phyloP scores from a whole-genome alignment of 1,140 invertebrate genomes.

The Camponotus vicinus region DNA sequence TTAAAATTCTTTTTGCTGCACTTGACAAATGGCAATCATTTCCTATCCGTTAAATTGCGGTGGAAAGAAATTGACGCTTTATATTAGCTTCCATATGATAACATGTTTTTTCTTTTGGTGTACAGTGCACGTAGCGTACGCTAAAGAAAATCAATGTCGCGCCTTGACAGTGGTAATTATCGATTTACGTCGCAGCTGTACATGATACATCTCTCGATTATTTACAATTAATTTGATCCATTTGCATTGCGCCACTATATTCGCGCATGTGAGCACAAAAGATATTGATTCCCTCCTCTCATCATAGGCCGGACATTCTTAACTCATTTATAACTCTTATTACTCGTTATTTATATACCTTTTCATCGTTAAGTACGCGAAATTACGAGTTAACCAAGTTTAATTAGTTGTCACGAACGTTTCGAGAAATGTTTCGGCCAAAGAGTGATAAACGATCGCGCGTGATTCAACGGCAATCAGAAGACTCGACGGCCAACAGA shows the following conservation, averaged over 20 bases:
- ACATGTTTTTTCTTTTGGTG: neutral
- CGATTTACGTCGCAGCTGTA: conserved; percentile 31
- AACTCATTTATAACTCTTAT: neutral
- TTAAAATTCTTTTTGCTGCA: neutral
- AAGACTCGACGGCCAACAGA: conserved; percentile 57
- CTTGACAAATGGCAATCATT: conserved; percentile 3
- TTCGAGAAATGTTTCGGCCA: conserved; percentile 1
- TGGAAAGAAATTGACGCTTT: neutral
- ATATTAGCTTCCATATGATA: neutral
- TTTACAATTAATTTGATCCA: conserved; percentile 54
- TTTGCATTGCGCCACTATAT: neutral
- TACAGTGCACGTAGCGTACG: neutral
- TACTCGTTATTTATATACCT: neutral
- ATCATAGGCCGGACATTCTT: neutral
- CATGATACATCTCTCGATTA: conserved; percentile 11
- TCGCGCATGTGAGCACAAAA: neutral
- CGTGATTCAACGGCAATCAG: conserved; percentile 65
- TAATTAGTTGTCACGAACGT: conserved; percentile 3
- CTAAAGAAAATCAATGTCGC: neutral
- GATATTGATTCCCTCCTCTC: neutral
- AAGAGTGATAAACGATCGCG: conserved; percentile 43
- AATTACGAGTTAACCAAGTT: neutral
- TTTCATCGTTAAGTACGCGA: neutral
- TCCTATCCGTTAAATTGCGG: neutral
- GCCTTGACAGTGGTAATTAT: conserved; percentile 21